Evolutionary conservation across 2,113 vertebrate species (phyloP).

Genomic region (Plestiodon gilberti): DNA sequence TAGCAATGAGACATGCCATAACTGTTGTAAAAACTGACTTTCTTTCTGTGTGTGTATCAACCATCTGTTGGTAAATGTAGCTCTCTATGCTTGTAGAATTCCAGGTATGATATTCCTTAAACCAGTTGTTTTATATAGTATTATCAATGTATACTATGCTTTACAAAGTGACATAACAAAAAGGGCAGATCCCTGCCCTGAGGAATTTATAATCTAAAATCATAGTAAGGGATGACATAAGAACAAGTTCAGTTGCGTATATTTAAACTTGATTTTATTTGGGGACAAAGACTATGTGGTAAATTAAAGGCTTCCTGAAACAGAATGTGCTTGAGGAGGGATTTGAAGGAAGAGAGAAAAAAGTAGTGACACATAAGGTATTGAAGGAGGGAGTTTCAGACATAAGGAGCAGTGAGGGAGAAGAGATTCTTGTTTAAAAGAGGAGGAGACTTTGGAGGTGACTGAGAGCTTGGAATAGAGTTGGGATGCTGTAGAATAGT

Average conservation of each 20-base stretch:
- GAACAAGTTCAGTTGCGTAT: neutral
- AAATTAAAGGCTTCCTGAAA: neutral
- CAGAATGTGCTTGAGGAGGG: neutral
- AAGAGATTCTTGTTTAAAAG: neutral
- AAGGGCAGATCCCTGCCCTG: neutral
- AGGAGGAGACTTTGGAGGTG: neutral
- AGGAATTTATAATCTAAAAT: neutral
- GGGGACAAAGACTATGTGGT: neutral
- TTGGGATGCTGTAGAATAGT: neutral
- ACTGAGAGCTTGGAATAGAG: neutral
- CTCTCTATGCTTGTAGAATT: slow-evolving; percentile 34
- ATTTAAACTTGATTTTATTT: neutral
- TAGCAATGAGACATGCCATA: neutral
- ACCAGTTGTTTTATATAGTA: neutral
- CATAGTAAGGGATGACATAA: too few relatives aligned
- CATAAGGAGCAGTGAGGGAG: neutral
- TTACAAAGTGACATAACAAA: neutral
- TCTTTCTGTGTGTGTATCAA: neutral
- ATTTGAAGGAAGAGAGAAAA: neutral
- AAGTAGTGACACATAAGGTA: neutral
- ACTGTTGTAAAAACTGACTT: slow-evolving; percentile 10
- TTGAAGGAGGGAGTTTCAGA: neutral
- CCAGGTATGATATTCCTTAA: neutral
- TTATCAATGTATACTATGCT: neutral
- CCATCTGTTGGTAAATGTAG: neutral